Percentiles rank a stretch among this genome's conserved stretches.
These are phyloP conservation scores for Laupala kohalensis DNA, from an alignment of 1,140 invertebrate genomes.

Conservation along the genomic window DNA sequence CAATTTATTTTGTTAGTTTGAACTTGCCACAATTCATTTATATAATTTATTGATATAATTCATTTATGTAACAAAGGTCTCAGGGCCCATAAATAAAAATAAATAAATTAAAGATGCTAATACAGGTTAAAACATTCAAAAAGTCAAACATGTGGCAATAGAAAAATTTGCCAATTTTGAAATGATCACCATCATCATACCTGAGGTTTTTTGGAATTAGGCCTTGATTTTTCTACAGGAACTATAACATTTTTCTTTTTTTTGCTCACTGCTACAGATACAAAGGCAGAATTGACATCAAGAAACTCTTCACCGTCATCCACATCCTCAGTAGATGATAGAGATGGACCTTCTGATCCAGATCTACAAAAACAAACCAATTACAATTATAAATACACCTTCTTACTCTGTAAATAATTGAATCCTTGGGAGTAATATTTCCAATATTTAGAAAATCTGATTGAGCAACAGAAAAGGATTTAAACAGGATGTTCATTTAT, in stretches of 20 bases:
- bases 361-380: not conserved
- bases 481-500: not conserved
- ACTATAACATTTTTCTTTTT: slow-evolving; percentile 1
- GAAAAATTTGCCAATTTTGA: no score
- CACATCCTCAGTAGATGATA: not conserved
- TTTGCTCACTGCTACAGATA: slow-evolving; percentile 17
- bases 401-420: not conserved
- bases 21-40: no score
- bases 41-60: no score
- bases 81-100: no score
- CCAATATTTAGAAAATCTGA: no score
- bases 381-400: not conserved
- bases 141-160: no score
- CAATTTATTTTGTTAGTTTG: no score
- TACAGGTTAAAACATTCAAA: no score
- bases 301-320: slow-evolving; percentile 14
- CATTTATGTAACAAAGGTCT: no score
- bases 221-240: not conserved
- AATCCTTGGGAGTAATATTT: not conserved
- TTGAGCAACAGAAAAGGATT: not conserved
- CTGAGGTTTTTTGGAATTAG: no score
- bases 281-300: slow-evolving; percentile 19
- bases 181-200: no score
- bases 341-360: not conserved
- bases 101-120: no score